A percentile compares a stretch with the other conserved stretches of the same genome.
Conservation (phyloP, 2,113 vertebrate genomes). For the Melanocharis versteri region DNA sequence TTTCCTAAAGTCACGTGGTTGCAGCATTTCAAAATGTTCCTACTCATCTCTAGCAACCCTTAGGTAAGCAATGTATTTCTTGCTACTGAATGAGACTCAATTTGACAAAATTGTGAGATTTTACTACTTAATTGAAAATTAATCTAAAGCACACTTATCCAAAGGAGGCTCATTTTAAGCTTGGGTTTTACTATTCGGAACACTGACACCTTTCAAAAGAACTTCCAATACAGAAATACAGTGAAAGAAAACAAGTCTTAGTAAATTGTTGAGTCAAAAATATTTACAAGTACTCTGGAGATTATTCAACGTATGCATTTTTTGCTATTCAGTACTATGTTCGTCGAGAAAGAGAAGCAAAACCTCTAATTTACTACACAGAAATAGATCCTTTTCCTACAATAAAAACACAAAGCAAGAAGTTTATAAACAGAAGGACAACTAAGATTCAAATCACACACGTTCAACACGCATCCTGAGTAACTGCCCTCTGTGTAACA, state of each 20-base stretch:
- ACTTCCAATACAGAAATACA: neutral
- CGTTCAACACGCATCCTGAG: rapidly evolving
- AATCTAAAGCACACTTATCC: neutral
- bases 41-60: neutral
- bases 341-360: neutral
- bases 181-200: neutral
- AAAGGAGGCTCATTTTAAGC: neutral
- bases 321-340: neutral
- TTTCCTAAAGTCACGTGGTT: neutral
- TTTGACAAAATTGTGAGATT: neutral
- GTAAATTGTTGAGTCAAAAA: neutral
- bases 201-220: neutral
- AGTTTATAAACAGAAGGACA: neutral
- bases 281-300: neutral
- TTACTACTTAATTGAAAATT: neutral
- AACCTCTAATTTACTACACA: neutral
- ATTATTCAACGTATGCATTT: neutral
- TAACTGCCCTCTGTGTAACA: neutral
- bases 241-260: neutral
- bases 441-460: neutral
- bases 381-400: neutral
- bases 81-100: neutral
- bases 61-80: rapidly evolving
- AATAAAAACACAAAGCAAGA: neutral
- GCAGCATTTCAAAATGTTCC: neutral